These are phyloP conservation scores for Chaetura pelagica DNA, from an alignment of 2,113 vertebrate species.

Conservation along the genomic window DNA sequence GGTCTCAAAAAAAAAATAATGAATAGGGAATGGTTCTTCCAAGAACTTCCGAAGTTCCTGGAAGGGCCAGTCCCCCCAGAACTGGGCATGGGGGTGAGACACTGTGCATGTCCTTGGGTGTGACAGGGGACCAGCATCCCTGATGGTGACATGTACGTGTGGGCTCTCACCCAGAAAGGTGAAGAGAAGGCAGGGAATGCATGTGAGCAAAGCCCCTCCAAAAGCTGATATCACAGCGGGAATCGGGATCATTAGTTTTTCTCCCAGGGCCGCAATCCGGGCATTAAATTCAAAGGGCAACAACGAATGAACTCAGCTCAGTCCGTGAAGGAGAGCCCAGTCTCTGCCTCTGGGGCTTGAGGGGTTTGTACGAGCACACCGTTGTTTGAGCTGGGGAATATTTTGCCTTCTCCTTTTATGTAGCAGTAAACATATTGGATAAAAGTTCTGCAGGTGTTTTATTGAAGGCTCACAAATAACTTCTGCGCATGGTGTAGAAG, in stretches of 20 bases:
- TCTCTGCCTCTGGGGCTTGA: accelerated
- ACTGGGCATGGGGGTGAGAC: too few relatives aligned
- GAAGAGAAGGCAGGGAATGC: not conserved
- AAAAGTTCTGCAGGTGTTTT: not conserved
- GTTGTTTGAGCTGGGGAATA: not conserved
- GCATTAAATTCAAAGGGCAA: not conserved
- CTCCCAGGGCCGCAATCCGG: not conserved
- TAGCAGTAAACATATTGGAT: accelerated
- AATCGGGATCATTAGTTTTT: not conserved
- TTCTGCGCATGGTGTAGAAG: not conserved
- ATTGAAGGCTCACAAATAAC: not conserved
- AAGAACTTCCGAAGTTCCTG: too few relatives aligned
- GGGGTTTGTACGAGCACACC: not conserved
- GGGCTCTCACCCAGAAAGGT: accelerated
- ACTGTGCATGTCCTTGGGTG: too few relatives aligned
- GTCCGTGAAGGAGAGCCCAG: accelerated
- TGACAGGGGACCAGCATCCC: too few relatives aligned
- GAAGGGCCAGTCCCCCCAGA: too few relatives aligned
- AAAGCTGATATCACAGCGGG: not conserved
- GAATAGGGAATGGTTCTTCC: too few relatives aligned
- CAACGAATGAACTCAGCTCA: accelerated
- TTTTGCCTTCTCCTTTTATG: not conserved
- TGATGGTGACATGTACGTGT: too few relatives aligned
- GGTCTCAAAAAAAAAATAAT: too few relatives aligned
- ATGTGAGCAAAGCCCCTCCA: too few relatives aligned